These are phyloP conservation scores for Meta bourneti DNA, from an alignment of 2,888 invertebrate species.

Conservation along the genomic window DNA sequence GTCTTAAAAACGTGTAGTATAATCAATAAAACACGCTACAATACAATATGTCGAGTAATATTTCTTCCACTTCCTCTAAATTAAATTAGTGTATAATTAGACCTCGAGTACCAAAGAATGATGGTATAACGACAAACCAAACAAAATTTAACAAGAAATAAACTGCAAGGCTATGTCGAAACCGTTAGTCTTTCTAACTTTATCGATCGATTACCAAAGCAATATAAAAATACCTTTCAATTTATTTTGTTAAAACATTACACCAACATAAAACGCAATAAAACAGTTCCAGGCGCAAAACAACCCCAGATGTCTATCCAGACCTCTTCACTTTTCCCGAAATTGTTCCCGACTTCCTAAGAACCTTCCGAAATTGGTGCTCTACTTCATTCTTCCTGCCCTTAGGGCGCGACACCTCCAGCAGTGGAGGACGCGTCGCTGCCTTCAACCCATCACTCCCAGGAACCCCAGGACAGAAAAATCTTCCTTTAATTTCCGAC, in stretches of 20 bases:
- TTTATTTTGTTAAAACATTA: background rate
- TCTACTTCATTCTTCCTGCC: background rate
- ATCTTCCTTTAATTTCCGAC: constrained; percentile 64
- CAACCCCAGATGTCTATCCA: background rate
- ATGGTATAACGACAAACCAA: too few relatives aligned
- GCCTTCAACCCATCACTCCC: constrained; percentile 17
- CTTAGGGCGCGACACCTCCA: constrained; percentile 6
- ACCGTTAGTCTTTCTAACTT: background rate
- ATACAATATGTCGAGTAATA: too few relatives aligned
- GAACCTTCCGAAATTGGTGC: constrained; percentile 9
- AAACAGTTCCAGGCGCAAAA: background rate
- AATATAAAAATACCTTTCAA: background rate
- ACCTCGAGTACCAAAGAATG: too few relatives aligned
- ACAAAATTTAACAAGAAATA: too few relatives aligned
- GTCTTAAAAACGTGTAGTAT: too few relatives aligned
- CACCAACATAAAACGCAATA: background rate
- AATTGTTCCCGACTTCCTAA: constrained; percentile 37
- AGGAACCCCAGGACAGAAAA: constrained; percentile 25
- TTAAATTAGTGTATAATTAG: too few relatives aligned
- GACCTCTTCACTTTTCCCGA: constrained; percentile 1
- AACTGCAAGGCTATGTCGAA: too few relatives aligned
- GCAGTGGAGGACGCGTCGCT: constrained; percentile 8
- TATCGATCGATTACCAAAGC: background rate
- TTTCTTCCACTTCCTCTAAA: too few relatives aligned
- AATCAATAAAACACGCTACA: too few relatives aligned